These are phyloP conservation scores for Lontra canadensis DNA, from an alignment of 2,113 vertebrate species.

Conservation along the genomic window DNA sequence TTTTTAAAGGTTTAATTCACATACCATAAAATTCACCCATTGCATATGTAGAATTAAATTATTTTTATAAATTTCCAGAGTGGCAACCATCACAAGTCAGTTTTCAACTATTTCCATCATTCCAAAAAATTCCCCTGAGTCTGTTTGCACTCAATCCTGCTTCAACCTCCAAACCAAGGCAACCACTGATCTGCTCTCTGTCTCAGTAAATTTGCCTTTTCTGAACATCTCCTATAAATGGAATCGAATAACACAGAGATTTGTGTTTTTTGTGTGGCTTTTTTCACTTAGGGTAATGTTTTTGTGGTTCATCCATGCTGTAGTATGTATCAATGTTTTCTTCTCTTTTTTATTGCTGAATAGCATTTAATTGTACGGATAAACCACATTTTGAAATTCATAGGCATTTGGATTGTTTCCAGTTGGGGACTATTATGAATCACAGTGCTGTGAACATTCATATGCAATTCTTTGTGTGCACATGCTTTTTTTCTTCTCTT, in stretches of 20 bases:
- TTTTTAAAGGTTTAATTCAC: neutral
- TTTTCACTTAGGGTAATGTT: neutral
- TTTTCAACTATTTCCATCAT: neutral
- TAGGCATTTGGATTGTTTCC: neutral
- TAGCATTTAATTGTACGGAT: neutral
- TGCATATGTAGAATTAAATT: neutral
- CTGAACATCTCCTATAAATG: neutral
- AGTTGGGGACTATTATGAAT: neutral
- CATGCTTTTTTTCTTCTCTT: neutral
- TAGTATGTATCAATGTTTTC: neutral
- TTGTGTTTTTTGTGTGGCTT: neutral
- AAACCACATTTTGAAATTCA: slow-evolving; percentile 5
- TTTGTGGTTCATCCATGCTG: neutral
- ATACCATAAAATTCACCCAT: neutral
- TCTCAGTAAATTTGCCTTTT: neutral
- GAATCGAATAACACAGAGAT: neutral
- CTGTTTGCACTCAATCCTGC: neutral
- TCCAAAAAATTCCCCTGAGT: neutral
- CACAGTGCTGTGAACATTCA: neutral
- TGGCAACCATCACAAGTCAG: neutral
- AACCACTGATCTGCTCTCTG: neutral
- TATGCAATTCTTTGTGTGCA: neutral
- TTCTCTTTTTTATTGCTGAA: neutral
- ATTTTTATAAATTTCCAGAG: neutral
- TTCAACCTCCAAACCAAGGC: neutral